Conservation (phyloP, 2,888 invertebrate genomes). For the Belgica antarctica region DNA sequence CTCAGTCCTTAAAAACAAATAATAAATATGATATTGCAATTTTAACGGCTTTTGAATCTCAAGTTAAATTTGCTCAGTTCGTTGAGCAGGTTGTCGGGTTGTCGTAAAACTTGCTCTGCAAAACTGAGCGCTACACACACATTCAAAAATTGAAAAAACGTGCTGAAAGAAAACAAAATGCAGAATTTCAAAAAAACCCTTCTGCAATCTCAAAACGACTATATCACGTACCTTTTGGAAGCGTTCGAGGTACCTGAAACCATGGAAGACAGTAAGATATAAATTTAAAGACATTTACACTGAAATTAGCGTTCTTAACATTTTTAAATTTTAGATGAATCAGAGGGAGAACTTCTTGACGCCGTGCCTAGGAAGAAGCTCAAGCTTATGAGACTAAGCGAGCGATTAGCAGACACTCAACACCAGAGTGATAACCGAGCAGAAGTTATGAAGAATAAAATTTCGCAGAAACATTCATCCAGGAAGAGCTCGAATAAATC, state of each 20-base stretch:
- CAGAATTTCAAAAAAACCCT: too few relatives aligned
- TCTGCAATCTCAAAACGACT: slow-evolving; percentile 48
- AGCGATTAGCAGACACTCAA: slow-evolving; percentile 44
- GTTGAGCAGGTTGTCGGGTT: too few relatives aligned
- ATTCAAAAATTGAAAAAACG: slow-evolving; percentile 13
- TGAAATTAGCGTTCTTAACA: background rate
- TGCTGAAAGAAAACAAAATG: slow-evolving; percentile 29
- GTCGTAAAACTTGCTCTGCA: too few relatives aligned
- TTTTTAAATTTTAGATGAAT: slow-evolving; percentile 45
- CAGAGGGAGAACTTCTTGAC: slow-evolving; percentile 49
- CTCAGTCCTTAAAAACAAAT: too few relatives aligned
- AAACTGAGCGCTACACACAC: too few relatives aligned
- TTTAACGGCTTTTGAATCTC: too few relatives aligned
- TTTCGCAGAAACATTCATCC: slow-evolving; percentile 51
- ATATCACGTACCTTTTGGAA: slow-evolving; percentile 50
- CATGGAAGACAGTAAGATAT: slow-evolving; percentile 50
- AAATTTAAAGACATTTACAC: background rate
- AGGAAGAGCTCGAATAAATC: slow-evolving; percentile 50
- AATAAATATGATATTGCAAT: too few relatives aligned
- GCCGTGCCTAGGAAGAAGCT: slow-evolving; percentile 47
- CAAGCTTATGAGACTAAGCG: slow-evolving; percentile 43
- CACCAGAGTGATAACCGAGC: slow-evolving; percentile 50
- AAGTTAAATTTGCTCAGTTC: too few relatives aligned
- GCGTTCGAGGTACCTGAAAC: slow-evolving; percentile 53
- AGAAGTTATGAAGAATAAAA: slow-evolving; percentile 53